phyloP scores from a whole-genome alignment of 2,113 vertebrate genomes.

The Heteronetta atricapilla region DNA sequence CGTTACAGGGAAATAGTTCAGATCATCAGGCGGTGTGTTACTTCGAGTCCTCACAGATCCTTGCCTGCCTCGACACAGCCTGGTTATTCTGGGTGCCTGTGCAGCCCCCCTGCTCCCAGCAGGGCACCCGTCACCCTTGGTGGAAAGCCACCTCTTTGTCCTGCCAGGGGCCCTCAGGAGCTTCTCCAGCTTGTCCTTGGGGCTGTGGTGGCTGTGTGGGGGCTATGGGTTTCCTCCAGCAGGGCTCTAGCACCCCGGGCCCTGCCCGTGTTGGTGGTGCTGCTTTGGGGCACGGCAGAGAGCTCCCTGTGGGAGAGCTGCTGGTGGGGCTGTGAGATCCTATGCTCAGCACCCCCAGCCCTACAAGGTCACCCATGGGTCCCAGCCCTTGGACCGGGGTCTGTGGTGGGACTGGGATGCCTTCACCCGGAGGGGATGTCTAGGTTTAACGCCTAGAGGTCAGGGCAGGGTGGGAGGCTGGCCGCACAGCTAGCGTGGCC shows the following conservation, averaged over 20 bases:
- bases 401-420: neutral
- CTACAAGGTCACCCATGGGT: neutral
- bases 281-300: neutral
- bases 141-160: neutral
- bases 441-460: fast-evolving
- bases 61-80: neutral
- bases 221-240: neutral
- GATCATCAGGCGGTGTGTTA: neutral
- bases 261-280: neutral
- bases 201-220: too few relatives aligned
- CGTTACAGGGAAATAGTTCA: neutral
- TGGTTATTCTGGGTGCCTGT: fast-evolving
- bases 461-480: neutral
- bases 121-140: neutral
- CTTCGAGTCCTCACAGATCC: neutral
- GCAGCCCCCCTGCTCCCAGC: neutral
- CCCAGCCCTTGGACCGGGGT: neutral
- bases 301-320: neutral
- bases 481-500: neutral
- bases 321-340: neutral
- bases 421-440: neutral
- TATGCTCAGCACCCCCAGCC: fast-evolving
- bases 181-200: neutral
- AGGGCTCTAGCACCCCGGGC: neutral
- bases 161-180: neutral